Conservation (phyloP, 2,113 vertebrate species). For the Podarcis cretensis region DNA sequence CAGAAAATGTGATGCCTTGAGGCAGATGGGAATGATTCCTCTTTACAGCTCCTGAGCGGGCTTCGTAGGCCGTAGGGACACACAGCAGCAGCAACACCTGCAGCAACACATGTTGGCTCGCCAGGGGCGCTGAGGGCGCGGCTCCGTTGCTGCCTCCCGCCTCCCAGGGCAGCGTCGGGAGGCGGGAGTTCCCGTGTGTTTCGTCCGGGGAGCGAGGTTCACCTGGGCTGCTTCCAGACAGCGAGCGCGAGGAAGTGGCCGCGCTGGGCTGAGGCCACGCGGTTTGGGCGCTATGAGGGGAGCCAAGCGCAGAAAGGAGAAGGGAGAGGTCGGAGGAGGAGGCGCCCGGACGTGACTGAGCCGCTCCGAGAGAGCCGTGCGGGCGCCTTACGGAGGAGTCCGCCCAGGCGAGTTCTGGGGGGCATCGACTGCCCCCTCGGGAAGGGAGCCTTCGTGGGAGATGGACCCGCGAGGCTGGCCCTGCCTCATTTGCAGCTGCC, state of each 20-base stretch:
- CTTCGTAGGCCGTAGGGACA: too few species aligned
- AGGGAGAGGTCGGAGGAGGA: accelerated
- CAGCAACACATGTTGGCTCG: too few species aligned
- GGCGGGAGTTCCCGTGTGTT: background rate
- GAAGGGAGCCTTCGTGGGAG: background rate
- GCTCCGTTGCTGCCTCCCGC: background rate
- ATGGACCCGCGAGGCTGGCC: background rate
- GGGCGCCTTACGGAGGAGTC: background rate
- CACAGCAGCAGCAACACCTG: too few species aligned
- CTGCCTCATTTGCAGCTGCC: background rate
- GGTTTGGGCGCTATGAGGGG: too few species aligned
- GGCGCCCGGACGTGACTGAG: background rate
- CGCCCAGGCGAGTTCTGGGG: background rate
- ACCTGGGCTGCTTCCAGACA: background rate
- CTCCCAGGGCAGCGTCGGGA: too few species aligned
- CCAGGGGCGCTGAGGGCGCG: background rate
- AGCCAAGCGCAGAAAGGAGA: background rate
- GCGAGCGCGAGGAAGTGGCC: background rate
- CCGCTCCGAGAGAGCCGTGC: background rate
- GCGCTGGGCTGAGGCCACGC: too few species aligned
- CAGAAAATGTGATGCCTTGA: too few species aligned
- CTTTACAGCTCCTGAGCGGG: too few species aligned
- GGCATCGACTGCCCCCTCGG: background rate
- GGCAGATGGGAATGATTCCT: too few species aligned
- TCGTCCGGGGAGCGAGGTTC: background rate